These are phyloP conservation scores for Hippocampus barbouri DNA, from an alignment of 2,113 vertebrate species.

Conservation along the genomic window DNA sequence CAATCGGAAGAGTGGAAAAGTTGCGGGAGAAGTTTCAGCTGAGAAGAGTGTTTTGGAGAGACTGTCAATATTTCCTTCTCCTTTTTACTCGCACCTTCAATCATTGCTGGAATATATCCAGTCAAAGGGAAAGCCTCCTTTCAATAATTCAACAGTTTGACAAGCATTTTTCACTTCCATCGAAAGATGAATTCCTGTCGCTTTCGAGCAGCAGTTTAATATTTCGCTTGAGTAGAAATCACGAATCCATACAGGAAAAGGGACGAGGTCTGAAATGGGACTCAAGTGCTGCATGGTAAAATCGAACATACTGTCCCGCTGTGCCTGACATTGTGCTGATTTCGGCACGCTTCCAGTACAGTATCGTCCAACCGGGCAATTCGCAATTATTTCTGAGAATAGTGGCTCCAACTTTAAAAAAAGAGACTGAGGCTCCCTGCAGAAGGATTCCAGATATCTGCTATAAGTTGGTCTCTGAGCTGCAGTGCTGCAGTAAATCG, in stretches of 20 bases:
- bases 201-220: slow-evolving; percentile 19
- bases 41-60: slow-evolving; percentile 3
- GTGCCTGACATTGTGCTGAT: no score
- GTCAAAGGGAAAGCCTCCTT: slow-evolving; percentile 17
- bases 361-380: not conserved
- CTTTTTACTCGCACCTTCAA: not conserved
- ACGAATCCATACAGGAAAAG: slow-evolving; percentile 3
- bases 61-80: slow-evolving; percentile 12
- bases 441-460: not conserved
- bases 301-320: not conserved
- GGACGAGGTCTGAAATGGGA: not conserved
- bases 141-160: slow-evolving; percentile 55
- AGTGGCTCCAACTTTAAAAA: not conserved
- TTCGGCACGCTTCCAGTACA: not conserved
- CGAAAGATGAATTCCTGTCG: slow-evolving; percentile 15
- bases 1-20: not conserved
- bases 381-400: not conserved
- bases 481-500: slow-evolving; percentile 28
- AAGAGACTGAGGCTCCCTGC: not conserved
- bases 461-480: slow-evolving; percentile 14
- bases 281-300: not conserved
- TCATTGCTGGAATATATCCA: slow-evolving; percentile 27
- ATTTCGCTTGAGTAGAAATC: not conserved
- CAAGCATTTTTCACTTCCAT: slow-evolving; percentile 25
- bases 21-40: slow-evolving; percentile 6